Evolutionary conservation across 2,113 vertebrate species (phyloP), one percentile per base, ranked within the genome.

Genomic region (Danionella cerebrum): DNA sequence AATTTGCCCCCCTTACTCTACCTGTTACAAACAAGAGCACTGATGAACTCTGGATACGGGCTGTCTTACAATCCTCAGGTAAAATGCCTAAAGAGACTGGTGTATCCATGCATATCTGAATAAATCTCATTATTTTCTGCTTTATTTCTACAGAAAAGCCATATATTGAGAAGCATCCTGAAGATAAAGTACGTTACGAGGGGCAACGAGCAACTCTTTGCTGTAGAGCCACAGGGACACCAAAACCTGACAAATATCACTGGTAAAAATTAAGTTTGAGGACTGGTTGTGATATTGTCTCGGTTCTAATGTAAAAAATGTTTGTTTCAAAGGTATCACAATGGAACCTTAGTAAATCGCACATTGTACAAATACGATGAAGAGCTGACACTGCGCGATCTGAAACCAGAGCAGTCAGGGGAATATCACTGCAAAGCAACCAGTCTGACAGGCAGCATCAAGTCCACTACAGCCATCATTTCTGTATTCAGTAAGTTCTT

Each of bases 341-440:
- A 98, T 1, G 92, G 91, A 71, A 94, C 89, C 0, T 82, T 95
- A 64, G 79, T 98, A 79, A 87, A 92, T 80, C 82, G 84, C 66
- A 84, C 78, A 3, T 29, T 65, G 2, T 78, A 83, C 36, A 85
- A 89, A n/a, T 89, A 89, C 0, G 73, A 90, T 38, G 83, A 89
- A 12, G 91, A 86, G 42, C 79, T 98, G 47, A 81, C 78, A 4
- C 78, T 98, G 31, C 79, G 67, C 7, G 86, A 83, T 9, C 75
- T 98, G 70, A 80, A 66, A 1, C 71, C 2, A 0, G 80, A 74
- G 45, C 93, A 97, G 44, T 83, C 89, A 0, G 96, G 96, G 3
- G 70, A 78, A 25, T 97, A 98, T 79, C 89, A 94, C 75, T 98
- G 96, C 84, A 96, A 97, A 80, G 90, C 91, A 29, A 93, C 85